Evolutionary conservation across 1,140 invertebrate genomes (phyloP).

Genomic region (Bombus waltoni): DNA sequence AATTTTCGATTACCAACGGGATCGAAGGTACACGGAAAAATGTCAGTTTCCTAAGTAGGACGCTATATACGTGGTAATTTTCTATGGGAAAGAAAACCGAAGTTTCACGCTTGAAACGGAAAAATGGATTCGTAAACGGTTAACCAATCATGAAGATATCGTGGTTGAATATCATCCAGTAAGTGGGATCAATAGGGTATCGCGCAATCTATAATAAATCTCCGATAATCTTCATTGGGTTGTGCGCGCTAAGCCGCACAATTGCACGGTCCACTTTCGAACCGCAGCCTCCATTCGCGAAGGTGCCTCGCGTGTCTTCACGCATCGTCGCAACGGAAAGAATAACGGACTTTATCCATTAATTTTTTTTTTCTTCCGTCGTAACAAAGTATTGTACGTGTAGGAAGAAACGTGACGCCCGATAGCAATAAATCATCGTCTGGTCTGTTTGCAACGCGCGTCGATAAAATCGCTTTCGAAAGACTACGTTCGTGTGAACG

Average conservation of each 20-base stretch:
- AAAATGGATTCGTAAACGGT: constrained; percentile 57
- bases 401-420: background rate
- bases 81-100: no score
- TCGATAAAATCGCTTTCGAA: background rate
- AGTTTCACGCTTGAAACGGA: background rate
- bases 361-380: background rate
- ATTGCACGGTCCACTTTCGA: constrained; percentile 21
- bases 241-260: constrained; percentile 18
- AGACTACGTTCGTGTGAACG: background rate
- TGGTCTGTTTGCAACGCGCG: background rate
- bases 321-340: background rate
- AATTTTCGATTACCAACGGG: no score
- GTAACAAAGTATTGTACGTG: constrained; percentile 28
- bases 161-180: no score
- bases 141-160: no score
- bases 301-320: background rate
- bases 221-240: constrained; percentile 71
- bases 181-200: constrained; percentile 66
- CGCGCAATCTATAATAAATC: constrained; percentile 69
- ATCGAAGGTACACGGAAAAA: no score
- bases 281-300: background rate
- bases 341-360: constrained; percentile 9
- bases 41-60: no score
- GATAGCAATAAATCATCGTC: background rate
- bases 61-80: no score